Conservation (phyloP, 1,140 invertebrate genomes). For the Palaemon carinicauda region DNA sequence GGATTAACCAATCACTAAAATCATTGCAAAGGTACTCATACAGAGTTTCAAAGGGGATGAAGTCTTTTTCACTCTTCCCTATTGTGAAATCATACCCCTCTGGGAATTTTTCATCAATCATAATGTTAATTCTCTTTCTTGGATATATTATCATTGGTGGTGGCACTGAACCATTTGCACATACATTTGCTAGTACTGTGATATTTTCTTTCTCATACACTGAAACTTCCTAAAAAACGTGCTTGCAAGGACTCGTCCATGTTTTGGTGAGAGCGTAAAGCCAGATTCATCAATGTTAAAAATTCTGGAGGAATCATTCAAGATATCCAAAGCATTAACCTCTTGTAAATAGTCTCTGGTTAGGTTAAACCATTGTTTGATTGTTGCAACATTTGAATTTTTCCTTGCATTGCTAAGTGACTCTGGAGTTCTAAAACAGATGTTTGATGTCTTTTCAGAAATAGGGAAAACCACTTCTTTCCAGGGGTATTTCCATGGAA, state of each 20-base stretch:
- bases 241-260: not conserved
- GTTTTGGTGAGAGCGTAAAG: constrained; percentile 4
- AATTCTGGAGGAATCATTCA: not conserved
- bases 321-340: not conserved
- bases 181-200: not conserved
- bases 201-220: not conserved
- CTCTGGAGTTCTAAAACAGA: not conserved
- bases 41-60: not conserved
- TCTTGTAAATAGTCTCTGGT: not conserved
- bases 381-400: not conserved
- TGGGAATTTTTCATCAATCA: not conserved
- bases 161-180: not conserved
- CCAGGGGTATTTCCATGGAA: too few relatives aligned
- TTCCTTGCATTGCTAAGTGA: not conserved
- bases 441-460: too few relatives aligned
- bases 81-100: not conserved
- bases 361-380: not conserved
- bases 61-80: constrained; percentile 12
- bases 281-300: not conserved
- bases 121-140: not conserved
- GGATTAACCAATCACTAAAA: too few relatives aligned
- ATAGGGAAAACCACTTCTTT: too few relatives aligned
- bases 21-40: constrained; percentile 2
- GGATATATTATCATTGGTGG: not conserved
- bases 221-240: not conserved